phyloP scores from a whole-genome alignment of 1,140 invertebrate species.

The Elymnias hypermnestra region DNA sequence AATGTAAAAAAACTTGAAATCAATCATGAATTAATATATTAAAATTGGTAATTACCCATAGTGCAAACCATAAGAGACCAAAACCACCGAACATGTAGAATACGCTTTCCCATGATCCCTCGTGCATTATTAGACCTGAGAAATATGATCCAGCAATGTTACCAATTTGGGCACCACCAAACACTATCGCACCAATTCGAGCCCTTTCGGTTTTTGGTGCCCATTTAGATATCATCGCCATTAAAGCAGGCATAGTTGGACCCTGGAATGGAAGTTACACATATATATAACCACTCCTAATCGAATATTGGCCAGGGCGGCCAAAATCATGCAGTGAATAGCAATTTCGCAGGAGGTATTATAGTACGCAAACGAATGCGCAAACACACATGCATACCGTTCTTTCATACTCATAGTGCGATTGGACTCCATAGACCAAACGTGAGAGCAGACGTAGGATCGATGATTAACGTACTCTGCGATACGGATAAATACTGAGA shows the following conservation, averaged over 20 bases:
- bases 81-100: constrained; percentile 90
- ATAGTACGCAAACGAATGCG: no score
- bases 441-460: no score
- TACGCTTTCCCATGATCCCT: constrained; percentile 84
- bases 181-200: constrained; percentile 83
- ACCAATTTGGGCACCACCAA: constrained; percentile 83
- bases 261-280: constrained; percentile 78
- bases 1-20: no score
- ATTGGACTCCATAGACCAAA: no score
- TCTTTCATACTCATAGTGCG: no score
- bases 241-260: constrained; percentile 86
- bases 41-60: constrained; percentile 77
- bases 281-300: no score
- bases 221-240: constrained; percentile 85
- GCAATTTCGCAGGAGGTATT: no score
- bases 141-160: constrained; percentile 85
- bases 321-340: no score
- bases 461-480: no score
- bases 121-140: constrained; percentile 82
- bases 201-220: constrained; percentile 83
- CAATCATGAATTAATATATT: background rate
- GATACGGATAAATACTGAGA: no score
- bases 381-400: no score
- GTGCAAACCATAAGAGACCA: constrained; percentile 82
- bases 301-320: no score